These are phyloP conservation scores for Hirtodrosophila histrioides DNA, from an alignment of 2,888 invertebrate genomes.

Conservation along the genomic window DNA sequence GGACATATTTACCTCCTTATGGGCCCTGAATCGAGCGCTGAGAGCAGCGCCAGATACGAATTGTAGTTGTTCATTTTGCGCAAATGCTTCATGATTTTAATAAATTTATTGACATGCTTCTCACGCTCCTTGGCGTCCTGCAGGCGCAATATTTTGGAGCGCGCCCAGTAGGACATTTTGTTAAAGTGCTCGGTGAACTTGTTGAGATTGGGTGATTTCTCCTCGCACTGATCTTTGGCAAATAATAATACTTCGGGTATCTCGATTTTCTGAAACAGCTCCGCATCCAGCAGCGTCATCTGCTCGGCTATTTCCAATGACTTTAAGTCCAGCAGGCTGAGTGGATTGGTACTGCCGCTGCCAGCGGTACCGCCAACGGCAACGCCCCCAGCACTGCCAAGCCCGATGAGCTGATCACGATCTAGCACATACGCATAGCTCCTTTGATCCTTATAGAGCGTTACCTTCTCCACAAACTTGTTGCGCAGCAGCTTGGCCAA, in stretches of 20 bases:
- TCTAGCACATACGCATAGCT: constrained; percentile 80
- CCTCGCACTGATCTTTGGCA: constrained; percentile 99
- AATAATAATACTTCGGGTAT: constrained; percentile 98
- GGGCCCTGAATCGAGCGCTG: constrained; percentile 98
- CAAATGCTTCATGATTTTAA: constrained; percentile 99
- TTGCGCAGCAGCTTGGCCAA: constrained; percentile 95
- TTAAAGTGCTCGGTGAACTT: constrained; percentile 99
- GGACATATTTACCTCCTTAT: constrained; percentile 85
- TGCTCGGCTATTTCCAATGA: constrained; percentile 98
- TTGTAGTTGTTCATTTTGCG: constrained; percentile 99
- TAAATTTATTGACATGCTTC: constrained; percentile 96
- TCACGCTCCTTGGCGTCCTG: constrained; percentile 97
- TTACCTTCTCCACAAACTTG: constrained; percentile 93
- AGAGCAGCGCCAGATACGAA: constrained; percentile 97
- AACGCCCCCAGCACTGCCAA: constrained; percentile 6
- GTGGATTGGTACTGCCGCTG: constrained; percentile 85
- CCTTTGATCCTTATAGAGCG: constrained; percentile 81
- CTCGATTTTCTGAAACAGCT: constrained; percentile 97
- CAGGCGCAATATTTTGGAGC: constrained; percentile 96
- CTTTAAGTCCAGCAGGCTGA: constrained; percentile 95
- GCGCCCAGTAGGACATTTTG: constrained; percentile 99
- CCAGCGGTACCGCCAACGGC: constrained; percentile 9
- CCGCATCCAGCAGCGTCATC: constrained; percentile 98
- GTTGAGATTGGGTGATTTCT: constrained; percentile 97
- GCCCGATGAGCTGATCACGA: constrained; percentile 33